phyloP scores from a whole-genome alignment of 2,113 vertebrate species.

The Cyprinodon variegatus region DNA sequence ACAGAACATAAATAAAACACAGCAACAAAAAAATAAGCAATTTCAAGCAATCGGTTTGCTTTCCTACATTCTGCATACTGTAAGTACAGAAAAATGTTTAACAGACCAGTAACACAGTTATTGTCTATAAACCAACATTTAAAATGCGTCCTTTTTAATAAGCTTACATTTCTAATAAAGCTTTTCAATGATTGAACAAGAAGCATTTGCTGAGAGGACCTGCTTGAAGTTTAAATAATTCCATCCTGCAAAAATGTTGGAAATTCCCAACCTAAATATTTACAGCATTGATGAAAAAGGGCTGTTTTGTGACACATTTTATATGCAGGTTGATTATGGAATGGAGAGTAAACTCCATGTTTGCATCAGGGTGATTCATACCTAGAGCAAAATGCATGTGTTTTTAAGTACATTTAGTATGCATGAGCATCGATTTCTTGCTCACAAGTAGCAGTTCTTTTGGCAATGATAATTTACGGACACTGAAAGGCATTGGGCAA shows the following conservation, averaged over 20 bases:
- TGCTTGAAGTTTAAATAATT: background rate
- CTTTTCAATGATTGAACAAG: background rate
- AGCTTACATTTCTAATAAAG: background rate
- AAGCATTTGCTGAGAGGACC: background rate
- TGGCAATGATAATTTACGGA: conserved; percentile 26
- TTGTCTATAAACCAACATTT: background rate
- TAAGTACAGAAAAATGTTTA: background rate
- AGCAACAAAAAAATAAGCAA: background rate
- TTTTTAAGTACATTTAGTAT: conserved; percentile 9
- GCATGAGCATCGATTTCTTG: conserved; percentile 35
- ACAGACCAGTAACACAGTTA: background rate
- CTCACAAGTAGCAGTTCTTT: conserved; percentile 7
- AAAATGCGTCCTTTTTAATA: background rate
- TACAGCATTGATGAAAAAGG: background rate
- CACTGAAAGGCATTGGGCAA: background rate
- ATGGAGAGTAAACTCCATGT: background rate
- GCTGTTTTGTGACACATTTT: background rate
- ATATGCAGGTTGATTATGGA: background rate
- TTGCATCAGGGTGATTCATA: background rate
- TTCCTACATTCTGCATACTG: background rate
- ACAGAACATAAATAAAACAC: background rate
- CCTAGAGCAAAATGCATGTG: background rate
- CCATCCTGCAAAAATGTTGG: background rate
- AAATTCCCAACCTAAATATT: background rate
- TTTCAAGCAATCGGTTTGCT: background rate